Base-by-base conservation (phyloP, 1,140 invertebrate species). In the Bombus impatiens region DNA sequence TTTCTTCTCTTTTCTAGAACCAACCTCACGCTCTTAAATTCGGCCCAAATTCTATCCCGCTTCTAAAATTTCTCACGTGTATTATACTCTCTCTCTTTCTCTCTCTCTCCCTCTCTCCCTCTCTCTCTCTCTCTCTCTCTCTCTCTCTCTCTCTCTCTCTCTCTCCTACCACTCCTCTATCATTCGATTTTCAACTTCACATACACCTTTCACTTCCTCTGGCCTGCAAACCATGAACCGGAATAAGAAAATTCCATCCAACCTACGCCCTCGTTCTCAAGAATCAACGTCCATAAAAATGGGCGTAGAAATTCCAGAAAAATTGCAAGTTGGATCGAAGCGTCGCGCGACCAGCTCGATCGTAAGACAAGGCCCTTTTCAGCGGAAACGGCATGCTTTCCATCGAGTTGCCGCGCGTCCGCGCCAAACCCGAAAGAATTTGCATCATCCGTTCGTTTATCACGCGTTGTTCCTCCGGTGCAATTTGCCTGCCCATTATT, bases 401-500 rank as follows among this genome's bases (percentile, higher is more conserved):
- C 47, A 77, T 57, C 62, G 57, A 77, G 47, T 62, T 68, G 59
- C 4, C 72, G 25, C 44, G 74, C 62, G 65, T 72, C 62, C 78
- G 42, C 75, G 78, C 59, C 53, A 75, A 79, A 62, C 28, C 78
- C 74, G 40, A n/a, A 84, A 72, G 42, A 84, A 89, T 87, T 89
- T 87, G 57, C 88, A 82, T 89, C 74, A 57, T 53, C 15, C 72
- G 75, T 62, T 59, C 88, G 75, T 87, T 90, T 89, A 62, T 87
- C 88, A 90, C 67, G 62, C 59, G 67, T 57, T 53, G 44, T 57
- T 87, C 15, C 87, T 68, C 82, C 42, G 70, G 22, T 65, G 88
- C 86, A 86, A 90, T 90, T 89, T 82, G 89, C 79, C 86, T 82
- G 74, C 80, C 89, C 88, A 90, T 90, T 90, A 90, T 86, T 90